These are phyloP conservation scores for Etheostoma cragini DNA, from an alignment of 2,113 vertebrate species.

Conservation along the genomic window DNA sequence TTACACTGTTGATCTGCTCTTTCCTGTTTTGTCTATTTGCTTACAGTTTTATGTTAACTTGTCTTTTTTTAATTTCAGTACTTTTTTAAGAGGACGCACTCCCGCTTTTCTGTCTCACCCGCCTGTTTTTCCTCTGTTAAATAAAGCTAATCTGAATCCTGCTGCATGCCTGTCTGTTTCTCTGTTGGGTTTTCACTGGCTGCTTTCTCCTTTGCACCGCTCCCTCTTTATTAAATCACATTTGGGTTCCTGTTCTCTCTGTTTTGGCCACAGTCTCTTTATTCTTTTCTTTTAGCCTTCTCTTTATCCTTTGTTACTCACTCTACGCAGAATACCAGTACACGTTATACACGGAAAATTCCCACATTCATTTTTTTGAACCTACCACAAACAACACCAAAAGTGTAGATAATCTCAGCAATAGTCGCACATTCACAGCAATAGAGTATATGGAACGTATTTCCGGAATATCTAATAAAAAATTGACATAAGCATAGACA, in stretches of 20 bases:
- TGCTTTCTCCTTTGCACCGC: conserved; percentile 28
- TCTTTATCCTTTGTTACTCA: conserved; percentile 8
- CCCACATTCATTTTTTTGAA: neutral
- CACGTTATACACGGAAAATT: neutral
- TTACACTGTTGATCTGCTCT: neutral
- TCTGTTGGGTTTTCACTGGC: conserved; percentile 32
- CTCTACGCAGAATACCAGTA: neutral
- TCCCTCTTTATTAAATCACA: conserved; percentile 40
- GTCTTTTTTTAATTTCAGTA: conserved; percentile 12
- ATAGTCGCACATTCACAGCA: neutral
- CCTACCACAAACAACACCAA: neutral
- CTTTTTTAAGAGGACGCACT: conserved; percentile 19
- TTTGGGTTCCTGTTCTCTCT: neutral
- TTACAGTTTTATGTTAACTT: conserved; percentile 14
- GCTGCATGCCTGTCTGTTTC: conserved; percentile 71
- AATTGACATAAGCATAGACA: neutral
- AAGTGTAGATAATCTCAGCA: neutral
- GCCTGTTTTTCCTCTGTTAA: conserved; percentile 59
- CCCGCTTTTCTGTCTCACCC: conserved; percentile 51
- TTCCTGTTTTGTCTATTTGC: conserved; percentile 32
- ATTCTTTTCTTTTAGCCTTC: conserved; percentile 31
- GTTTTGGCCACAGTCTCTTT: conserved; percentile 19
- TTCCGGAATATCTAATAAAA: neutral
- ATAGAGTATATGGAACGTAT: neutral
- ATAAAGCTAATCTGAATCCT: conserved; percentile 70